Base-by-base conservation (phyloP, 1,140 invertebrate genomes). In the Dinoponera quadriceps region DNA sequence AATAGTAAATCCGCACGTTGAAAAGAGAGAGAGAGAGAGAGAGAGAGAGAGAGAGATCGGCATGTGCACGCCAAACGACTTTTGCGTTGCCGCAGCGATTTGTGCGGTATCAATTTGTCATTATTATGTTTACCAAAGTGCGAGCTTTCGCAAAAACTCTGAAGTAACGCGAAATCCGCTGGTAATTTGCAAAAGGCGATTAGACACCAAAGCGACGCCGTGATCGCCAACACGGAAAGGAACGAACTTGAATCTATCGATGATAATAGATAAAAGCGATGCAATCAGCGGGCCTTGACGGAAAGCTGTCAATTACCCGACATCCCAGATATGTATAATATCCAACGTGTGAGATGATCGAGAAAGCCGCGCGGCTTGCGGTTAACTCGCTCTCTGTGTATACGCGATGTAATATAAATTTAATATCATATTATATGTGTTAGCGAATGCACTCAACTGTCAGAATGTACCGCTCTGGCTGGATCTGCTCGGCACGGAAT, bases 221-320 rank as follows among this genome's bases (percentile, higher is more conserved):
- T 68, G 75, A 85, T 87, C 81, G 51, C 49, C 69, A 63, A 55
- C 82, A 81, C 82, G 85, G n/a, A 84, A 82, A 55, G 55, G 33
- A 75, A 44, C 82, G 81, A 86, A 86, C 82, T 89, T 83, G 71
- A 85, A 85, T 63, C 74, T 65, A 75, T 73, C 57, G 82, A 83
- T 83, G 72, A 83, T 73, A 69, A 82, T 77, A 48, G 86, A 86
- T 85, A 33, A 84, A 83, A 90, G 85, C 75, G 69, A 54, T 29
- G 83, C 82, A 75, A 91, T 86, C 80, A 57, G 20, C 71, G 85
- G 82, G 90, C 91, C 91, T 91, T 91, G 91, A 91, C 90, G 88
- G 89, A 87, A 83, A 85, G 68, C 33, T n/a, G 22, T 18, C 57
- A 27, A n/a, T n/a, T 68, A 44, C 44, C 51, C 59, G 48, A 3